Base-by-base conservation (phyloP, 2,113 vertebrate genomes). In the Sclerurus mexicanus region DNA sequence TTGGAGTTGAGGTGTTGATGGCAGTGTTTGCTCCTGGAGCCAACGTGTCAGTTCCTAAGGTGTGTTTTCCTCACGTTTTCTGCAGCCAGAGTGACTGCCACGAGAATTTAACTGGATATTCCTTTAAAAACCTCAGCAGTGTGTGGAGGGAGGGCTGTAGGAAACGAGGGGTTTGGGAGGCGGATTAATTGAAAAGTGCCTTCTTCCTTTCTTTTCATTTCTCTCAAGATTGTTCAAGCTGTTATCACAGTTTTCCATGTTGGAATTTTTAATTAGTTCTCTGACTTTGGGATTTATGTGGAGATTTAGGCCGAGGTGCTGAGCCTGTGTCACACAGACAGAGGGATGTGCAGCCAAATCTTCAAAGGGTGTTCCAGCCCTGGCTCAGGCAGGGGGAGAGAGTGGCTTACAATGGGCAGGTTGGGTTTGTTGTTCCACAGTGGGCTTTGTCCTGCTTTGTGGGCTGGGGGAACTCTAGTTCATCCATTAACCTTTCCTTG, bases 181-280 rank as follows among this genome's bases (percentile, higher is more conserved):
- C 72, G 83, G 72, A 92, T 93, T 93, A 93, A 90, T 83, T 92
- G 90, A 69, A 83, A 77, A 97, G 53, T 66, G 58, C 75, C 85
- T 92, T 76, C 85, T 93, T 42, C 85, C 72, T 90, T 95, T 84
- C 86, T 83, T 92, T 91, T 94, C 55, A 46, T 94, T 92, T 90
- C 79, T 94, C 84, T 88, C 73, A 58, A 87, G 79, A 83, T 91
- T 71, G 31, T 71, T 86, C 53, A 63, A 39, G 88, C 92, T 93
- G 79, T 93, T 97, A 95, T 95, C 96, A 66, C 72, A 9, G 13
- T 86, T 93, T 94, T 90, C 94, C 95, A 88, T 88, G 90, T 7
- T 94, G 94, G 92, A 93, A 95, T 93, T 90, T 86, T 77, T 94
- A 96, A 96, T 97, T 77, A 95, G 42, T 76, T 85, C 53, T 62